Evolutionary conservation across 2,888 invertebrate genomes (phyloP), one percentile per base, ranked within the genome.

Genomic region (Diaphora mendica): DNA sequence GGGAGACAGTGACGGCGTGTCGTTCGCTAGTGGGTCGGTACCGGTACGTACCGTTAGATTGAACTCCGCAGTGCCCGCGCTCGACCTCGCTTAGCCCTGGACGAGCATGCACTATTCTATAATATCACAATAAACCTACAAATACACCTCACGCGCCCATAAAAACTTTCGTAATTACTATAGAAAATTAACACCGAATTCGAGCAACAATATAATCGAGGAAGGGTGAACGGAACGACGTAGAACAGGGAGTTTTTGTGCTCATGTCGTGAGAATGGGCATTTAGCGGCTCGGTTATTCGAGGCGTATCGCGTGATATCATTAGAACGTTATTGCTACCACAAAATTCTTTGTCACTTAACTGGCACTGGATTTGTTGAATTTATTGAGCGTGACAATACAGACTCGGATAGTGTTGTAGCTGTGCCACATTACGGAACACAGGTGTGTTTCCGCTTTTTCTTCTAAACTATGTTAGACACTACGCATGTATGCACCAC

Each of bases 261-360:
- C 79, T 83, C 76, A 79, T 91, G 79, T 88, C 91, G 91, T 92
- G 91, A 88, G 91, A 89, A 91, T 86, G 79, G 84, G 88, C 91
- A 90, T 91, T 91, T 91, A 91, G 88, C 91, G 90, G 88, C 86
- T 86, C 85, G 87, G 86, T 87, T 90, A 89, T 89, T 90, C 84
- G 87, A 88, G 87, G 86, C 86, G 87, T 85, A 89, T 92, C 90
- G 92, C 92, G 91, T 91, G 92, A 90, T 90, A 90, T 90, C 91
- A 92, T 91, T 91, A 92, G 86, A 91, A 86, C 88, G 89, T 91
- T 91, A 91, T 89, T 86, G 90, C 89, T 89, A 86, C 89, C 89
- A 92, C 91, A 91, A 91, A 91, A 91, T 90, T 90, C 91, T 91
- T 92, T 92, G 92, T 92, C 93, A 91, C 91, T 91, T 89, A 90